Conservation (phyloP, 2,888 invertebrate genomes). For the Pseudolycoriella hygida region DNA sequence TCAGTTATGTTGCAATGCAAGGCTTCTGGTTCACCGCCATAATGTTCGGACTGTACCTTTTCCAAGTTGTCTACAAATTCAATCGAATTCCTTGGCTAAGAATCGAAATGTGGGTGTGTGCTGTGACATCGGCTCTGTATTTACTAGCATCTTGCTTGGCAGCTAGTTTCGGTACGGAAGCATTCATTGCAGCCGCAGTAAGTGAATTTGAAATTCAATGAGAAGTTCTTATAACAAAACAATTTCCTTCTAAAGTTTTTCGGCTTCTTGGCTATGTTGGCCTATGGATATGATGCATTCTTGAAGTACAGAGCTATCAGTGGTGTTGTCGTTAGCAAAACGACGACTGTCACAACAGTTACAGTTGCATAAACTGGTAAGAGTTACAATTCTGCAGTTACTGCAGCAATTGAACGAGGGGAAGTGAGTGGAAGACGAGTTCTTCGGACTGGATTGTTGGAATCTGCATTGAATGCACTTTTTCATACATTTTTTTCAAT, state of each 20-base stretch:
- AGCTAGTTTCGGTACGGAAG: slow-evolving; percentile 37
- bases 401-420: too few relatives aligned
- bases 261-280: slow-evolving; percentile 63
- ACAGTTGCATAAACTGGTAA: background rate
- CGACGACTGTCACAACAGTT: slow-evolving; percentile 1
- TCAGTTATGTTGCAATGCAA: slow-evolving; percentile 61
- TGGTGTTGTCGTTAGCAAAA: slow-evolving; percentile 24
- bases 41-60: slow-evolving; percentile 59
- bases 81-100: slow-evolving; percentile 75
- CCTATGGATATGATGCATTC: slow-evolving; percentile 63
- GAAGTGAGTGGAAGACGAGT: too few relatives aligned
- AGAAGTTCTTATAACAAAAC: slow-evolving; percentile 4
- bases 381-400: too few relatives aligned
- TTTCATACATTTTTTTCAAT: too few relatives aligned
- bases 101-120: slow-evolving; percentile 60
- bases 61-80: slow-evolving; percentile 72
- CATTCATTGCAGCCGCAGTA: slow-evolving; percentile 56
- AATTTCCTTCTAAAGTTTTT: slow-evolving; percentile 50
- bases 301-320: slow-evolving; percentile 51
- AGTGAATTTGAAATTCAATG: slow-evolving; percentile 23
- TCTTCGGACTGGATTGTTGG: too few relatives aligned
- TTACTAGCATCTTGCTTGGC: slow-evolving; percentile 56
- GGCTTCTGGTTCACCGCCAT: slow-evolving; percentile 75
- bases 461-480: too few relatives aligned
- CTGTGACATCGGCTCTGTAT: slow-evolving; percentile 55